Conservation (phyloP, 2,113 vertebrate genomes). For the Menidia beryllina region DNA sequence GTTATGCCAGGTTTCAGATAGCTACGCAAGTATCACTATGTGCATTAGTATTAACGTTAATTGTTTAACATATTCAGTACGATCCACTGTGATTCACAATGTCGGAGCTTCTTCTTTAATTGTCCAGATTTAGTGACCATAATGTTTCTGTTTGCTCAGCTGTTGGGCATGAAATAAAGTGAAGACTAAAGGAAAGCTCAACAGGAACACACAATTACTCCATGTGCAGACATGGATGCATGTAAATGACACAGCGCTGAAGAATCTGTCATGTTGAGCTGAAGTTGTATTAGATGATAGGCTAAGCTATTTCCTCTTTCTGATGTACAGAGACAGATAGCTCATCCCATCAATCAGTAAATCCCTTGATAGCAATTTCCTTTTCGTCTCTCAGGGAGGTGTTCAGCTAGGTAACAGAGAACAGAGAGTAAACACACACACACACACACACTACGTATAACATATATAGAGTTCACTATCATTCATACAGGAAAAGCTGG, state of each 20-base stretch:
- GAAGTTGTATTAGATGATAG: conserved; percentile 43
- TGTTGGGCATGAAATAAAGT: not conserved
- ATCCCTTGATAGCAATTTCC: conserved; percentile 65
- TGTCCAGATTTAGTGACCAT: too few relatives aligned
- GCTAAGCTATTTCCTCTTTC: conserved; percentile 14
- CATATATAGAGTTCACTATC: not conserved
- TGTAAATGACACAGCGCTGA: conserved; percentile 7
- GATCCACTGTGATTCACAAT: not conserved
- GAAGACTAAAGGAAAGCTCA: conserved; percentile 15
- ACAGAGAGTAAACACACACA: conserved; percentile 4
- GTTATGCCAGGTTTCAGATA: not conserved
- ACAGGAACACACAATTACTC: conserved; percentile 16
- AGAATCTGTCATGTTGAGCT: conserved; percentile 13
- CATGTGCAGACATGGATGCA: conserved; percentile 9
- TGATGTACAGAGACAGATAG: conserved; percentile 31
- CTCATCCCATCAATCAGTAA: conserved; percentile 60
- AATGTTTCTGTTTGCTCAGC: not conserved
- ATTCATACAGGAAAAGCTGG: not conserved
- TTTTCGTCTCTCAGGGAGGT: conserved; percentile 68
- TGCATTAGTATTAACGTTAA: not conserved
- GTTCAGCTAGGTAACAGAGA: conserved; percentile 61
- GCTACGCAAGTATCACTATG: not conserved
- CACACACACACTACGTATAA: not conserved
- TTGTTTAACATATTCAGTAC: not conserved
- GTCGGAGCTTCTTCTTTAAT: not conserved